Base-by-base conservation (phyloP, 2,797 vertebrate species). In the Vespertilio murinus region DNA sequence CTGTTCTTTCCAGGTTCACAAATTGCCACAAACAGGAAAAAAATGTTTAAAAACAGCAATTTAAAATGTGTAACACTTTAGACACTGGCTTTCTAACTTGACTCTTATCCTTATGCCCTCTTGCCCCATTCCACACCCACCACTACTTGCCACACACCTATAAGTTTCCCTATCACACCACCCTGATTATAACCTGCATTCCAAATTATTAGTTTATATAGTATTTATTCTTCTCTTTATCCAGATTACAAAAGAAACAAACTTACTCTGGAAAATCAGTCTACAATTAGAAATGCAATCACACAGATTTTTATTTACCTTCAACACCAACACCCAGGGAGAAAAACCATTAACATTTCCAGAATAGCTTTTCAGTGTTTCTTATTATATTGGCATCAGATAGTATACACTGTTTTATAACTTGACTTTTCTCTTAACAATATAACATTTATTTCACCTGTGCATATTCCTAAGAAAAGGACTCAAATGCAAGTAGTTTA, bases 341-440 rank as follows among this genome's bases (percentile, higher is more conserved):
- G 23, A 25, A 49, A 54, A 38, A 17, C 13, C 52, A 40, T 52
- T 71, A 89, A 35, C 13, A 86, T 78, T 93, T 89, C n/a, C 25
- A 79, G 10, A n/a, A 64, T 3, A 81, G 45, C 28, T 64, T 89
- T 47, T 94, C 47, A 78, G 25, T 30, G 33, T 94, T 94, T 94
- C 71, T 82, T 93, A 82, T 30, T 89, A 94, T 94, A 86, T 14
- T 93, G 59, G 22, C 42, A 86, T 78, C 65, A 91, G 38, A 77
- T 0, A 73, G 16, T 45, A 67, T 20, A 88, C 9, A 88, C 45
- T 64, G 28, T 77, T 85, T 75, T 23, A 10, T 59, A 96, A 84
- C 25, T 92, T 18, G 16, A 23, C 69, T 94, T 78, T 86, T 78
- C 59, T 67, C 40, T 78, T 88, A 95, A 73, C 49, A 28, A 73